Base-by-base conservation (phyloP, 2,113 vertebrate species). In the Hyaena hyaena region DNA sequence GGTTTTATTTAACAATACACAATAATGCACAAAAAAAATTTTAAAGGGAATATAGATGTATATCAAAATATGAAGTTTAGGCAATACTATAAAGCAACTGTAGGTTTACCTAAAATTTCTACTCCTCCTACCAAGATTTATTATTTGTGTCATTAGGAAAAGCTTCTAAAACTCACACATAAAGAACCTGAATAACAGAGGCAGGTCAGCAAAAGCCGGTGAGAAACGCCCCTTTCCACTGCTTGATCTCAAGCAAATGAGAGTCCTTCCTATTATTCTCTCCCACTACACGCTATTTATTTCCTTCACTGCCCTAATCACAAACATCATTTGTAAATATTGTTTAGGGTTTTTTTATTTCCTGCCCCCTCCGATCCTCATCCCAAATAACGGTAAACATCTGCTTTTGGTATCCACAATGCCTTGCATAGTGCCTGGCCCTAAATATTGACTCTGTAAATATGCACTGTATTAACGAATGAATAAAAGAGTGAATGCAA, bases 1-100 rank as follows among this genome's bases (percentile, higher is more conserved):
- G 79, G 48, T 58, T 92, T 69, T 48, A 24, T 81, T 91, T 84
- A 88, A 97, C 92, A 94, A 77, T 45, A 45, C 2, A 63, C 33
- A 74, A 63, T 35, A 74, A 80, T 65, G 4, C 55, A 55, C 14
- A 66, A 96, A 53, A 83, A 88, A 69, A 94, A 53, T n/a, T 17
- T 65, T 48, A 77, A 92, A 48, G 14, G 14, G 21, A 24, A 31
- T 53, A 55, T 11, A 39, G 10, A 35, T 8, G 14, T 71, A 26
- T 21, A 69, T 39, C 35, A 82, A 73, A 88, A 39, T 83, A 88
- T 35, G 48, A 48, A 77, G 61, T 93, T 88, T 65, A 85, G n/a
- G n/a, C 55, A 80, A 39, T 61, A 2, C 5, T 21, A 92, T 73
- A 66, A 86, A 69, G 45, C 28, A 76, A 53, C 48, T 77, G 15